A percentile compares a stretch with the other conserved stretches of the same genome.
These are phyloP conservation scores for Salvelinus fontinalis DNA, from an alignment of 2,113 vertebrate genomes.

Conservation along the genomic window DNA sequence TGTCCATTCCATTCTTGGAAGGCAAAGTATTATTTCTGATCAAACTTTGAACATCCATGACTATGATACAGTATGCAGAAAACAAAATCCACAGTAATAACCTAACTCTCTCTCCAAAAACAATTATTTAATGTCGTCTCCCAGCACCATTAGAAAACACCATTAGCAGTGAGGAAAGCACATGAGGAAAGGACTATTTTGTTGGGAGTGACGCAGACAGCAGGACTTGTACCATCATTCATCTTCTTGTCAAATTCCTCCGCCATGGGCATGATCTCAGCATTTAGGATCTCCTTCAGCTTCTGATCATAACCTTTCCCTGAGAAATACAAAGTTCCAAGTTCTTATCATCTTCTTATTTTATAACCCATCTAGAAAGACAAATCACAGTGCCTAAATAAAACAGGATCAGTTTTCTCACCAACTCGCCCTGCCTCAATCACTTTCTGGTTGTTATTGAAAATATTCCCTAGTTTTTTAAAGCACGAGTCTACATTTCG, in stretches of 20 bases:
- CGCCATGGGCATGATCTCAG: conserved; percentile 54
- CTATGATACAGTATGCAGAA: too few relatives aligned
- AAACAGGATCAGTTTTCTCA: conserved; percentile 30
- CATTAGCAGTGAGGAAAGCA: too few relatives aligned
- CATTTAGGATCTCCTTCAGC: conserved; percentile 61
- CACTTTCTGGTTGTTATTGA: conserved; percentile 55
- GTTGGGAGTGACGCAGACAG: too few relatives aligned
- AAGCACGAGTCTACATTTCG: conserved; percentile 65
- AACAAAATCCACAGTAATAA: too few relatives aligned
- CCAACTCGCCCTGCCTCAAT: conserved; percentile 71
- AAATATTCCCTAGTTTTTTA: conserved; percentile 49
- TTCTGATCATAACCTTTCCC: conserved; percentile 58
- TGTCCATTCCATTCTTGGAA: too few relatives aligned
- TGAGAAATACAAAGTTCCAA: conserved; percentile 34
- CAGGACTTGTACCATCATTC: conserved; percentile 52
- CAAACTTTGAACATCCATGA: too few relatives aligned
- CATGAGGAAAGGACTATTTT: too few relatives aligned
- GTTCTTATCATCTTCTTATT: not conserved
- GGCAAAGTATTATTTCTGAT: too few relatives aligned
- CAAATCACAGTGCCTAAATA: too few relatives aligned
- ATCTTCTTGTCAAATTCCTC: conserved; percentile 56
- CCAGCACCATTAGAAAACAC: too few relatives aligned
- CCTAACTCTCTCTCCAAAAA: too few relatives aligned
- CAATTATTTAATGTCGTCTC: too few relatives aligned
- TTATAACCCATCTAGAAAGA: not conserved